A percentile compares a stretch with the other conserved stretches of the same genome.
Evolutionary conservation across 2,888 invertebrate species (phyloP).

Genomic region (Oithona nana): DNA sequence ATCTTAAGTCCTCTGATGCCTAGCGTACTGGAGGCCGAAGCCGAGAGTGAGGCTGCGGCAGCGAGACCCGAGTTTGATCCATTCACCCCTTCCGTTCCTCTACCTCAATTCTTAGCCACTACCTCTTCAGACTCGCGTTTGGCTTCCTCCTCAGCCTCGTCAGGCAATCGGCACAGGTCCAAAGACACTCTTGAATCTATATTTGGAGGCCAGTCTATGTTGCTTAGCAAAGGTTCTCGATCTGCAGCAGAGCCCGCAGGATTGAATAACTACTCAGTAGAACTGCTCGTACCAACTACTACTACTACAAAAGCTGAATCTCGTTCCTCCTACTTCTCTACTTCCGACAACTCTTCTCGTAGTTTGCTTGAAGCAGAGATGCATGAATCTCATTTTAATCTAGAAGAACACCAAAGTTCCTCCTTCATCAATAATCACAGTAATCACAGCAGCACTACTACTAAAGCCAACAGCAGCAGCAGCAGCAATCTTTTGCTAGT

Average conservation of each 20-base stretch:
- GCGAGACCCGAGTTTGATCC: not conserved
- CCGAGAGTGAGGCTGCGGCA: not conserved
- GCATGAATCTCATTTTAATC: not conserved
- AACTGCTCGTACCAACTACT: too few relatives aligned
- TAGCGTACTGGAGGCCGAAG: not conserved
- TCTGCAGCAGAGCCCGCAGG: not conserved
- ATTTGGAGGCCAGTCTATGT: too few relatives aligned
- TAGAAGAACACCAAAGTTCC: too few relatives aligned
- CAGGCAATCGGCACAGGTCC: not conserved
- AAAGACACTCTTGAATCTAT: slow-evolving; percentile 6
- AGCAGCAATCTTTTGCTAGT: too few relatives aligned
- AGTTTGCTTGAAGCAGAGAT: not conserved
- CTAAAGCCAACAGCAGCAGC: too few relatives aligned
- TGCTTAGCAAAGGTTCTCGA: too few relatives aligned
- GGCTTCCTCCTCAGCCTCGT: not conserved
- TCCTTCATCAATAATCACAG: not conserved
- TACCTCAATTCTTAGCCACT: not conserved
- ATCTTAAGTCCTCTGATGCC: too few relatives aligned
- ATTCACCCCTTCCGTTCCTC: not conserved
- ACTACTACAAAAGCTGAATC: not conserved
- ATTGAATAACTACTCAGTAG: too few relatives aligned
- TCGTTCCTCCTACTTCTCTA: not conserved
- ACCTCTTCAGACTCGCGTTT: not conserved
- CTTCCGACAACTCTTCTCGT: not conserved
- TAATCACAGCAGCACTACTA: not conserved